A percentile compares a stretch with the other conserved stretches of the same genome.
Evolutionary conservation across 1,140 invertebrate genomes (phyloP).

Genomic region (Gryon sp.): DNA sequence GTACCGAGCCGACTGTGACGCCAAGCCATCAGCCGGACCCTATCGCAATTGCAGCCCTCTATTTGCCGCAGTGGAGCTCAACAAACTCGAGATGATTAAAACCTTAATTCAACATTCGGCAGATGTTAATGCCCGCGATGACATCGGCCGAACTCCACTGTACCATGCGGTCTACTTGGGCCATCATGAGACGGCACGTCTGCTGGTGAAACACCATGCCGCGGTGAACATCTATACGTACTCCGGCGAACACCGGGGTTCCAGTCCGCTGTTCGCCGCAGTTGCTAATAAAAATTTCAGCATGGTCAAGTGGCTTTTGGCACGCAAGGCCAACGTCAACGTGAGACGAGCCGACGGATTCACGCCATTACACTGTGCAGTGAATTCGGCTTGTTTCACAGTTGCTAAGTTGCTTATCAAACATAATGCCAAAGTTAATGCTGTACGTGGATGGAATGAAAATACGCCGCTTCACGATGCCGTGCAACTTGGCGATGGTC

Average conservation of each 20-base stretch:
- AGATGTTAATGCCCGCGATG: constrained; percentile 13
- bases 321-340: constrained; percentile 17
- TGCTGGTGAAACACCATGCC: constrained; percentile 3
- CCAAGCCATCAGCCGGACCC: constrained; percentile 7
- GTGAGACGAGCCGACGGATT: constrained; percentile 8
- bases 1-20: constrained; percentile 16
- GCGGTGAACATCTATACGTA: not conserved
- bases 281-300: constrained; percentile 13
- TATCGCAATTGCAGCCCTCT: constrained; percentile 14
- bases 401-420: constrained; percentile 26
- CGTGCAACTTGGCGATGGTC: constrained; percentile 2
- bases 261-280: constrained; percentile 11
- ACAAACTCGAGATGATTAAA: constrained; percentile 15
- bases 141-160: constrained; percentile 5
- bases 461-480: constrained; percentile 32
- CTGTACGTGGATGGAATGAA: not conserved
- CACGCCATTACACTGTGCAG: constrained; percentile 23
- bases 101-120: not conserved
- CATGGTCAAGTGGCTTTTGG: constrained; percentile 27
- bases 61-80: constrained; percentile 32
- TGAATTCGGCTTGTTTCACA: constrained; percentile 2
- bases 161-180: constrained; percentile 19
- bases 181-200: not conserved
- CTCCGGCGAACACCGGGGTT: constrained; percentile 1
- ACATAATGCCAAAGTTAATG: constrained; percentile 24